Evolutionary conservation across 2,113 vertebrate species (phyloP).

Genomic region (Poicephalus meyeri): DNA sequence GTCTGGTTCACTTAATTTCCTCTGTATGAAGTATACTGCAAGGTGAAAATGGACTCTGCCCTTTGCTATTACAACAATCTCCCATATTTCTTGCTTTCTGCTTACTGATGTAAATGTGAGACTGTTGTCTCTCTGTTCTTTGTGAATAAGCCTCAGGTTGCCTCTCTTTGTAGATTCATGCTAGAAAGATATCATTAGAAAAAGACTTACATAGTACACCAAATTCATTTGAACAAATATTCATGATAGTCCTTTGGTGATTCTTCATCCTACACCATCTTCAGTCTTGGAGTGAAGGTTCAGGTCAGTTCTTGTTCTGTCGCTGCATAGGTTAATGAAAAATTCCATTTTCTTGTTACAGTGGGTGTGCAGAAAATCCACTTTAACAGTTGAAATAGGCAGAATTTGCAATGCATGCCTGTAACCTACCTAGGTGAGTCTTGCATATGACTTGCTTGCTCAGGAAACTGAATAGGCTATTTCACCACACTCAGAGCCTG

Average conservation of each 20-base stretch:
- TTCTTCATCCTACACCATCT: neutral
- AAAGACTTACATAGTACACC: neutral
- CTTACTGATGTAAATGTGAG: neutral
- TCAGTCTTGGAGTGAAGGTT: neutral
- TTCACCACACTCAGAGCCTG: neutral
- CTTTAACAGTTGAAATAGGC: constrained; percentile 14
- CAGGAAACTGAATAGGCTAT: neutral
- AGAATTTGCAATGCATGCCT: neutral
- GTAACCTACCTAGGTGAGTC: neutral
- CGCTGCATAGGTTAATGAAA: neutral
- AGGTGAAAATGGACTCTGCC: neutral
- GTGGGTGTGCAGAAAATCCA: neutral
- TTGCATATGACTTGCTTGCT: neutral
- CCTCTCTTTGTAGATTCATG: neutral
- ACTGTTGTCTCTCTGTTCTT: neutral
- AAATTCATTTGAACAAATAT: neutral
- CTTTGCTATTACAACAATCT: neutral
- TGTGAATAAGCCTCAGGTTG: neutral
- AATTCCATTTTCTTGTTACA: constrained; percentile 14
- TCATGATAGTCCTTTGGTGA: neutral
- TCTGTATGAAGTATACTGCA: neutral
- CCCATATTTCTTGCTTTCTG: neutral
- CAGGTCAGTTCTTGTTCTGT: neutral
- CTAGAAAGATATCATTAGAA: neutral
- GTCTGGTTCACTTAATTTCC: neutral